phyloP scores from a whole-genome alignment of 2,113 vertebrate genomes.

The Aepyceros melampus region DNA sequence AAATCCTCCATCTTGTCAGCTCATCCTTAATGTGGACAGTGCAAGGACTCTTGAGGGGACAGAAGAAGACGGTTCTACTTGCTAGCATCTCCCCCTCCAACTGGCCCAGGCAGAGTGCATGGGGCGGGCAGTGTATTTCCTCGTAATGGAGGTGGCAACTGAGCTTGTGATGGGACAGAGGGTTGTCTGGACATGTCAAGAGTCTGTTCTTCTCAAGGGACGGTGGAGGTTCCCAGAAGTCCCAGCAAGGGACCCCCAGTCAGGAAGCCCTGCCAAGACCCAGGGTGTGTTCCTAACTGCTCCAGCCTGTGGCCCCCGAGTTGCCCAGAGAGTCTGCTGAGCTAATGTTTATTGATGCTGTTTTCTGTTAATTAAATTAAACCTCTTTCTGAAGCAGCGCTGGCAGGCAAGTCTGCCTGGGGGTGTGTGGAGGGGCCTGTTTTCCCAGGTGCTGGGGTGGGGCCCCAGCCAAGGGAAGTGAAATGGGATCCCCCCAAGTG shows the following conservation, averaged over 20 bases:
- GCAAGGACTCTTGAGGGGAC: rapidly evolving
- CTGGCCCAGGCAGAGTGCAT: rapidly evolving
- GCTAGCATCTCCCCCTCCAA: rapidly evolving
- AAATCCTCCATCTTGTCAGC: rapidly evolving
- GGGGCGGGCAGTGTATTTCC: rapidly evolving
- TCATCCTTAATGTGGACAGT: rapidly evolving
- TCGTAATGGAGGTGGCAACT: rapidly evolving
- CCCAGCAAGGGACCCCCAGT: neutral
- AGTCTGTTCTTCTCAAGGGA: neutral
- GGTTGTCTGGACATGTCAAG: too few species aligned
- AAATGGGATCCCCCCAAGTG: neutral
- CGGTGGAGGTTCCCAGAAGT: neutral
- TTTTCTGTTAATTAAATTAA: slow-evolving; percentile 57
- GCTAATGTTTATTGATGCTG: slow-evolving; percentile 3
- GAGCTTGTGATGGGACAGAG: too few species aligned
- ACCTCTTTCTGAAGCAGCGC: neutral
- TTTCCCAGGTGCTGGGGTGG: slow-evolving; percentile 66
- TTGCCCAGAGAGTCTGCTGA: neutral
- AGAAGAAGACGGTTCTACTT: rapidly evolving
- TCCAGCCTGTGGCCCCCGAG: neutral
- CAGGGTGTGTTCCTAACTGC: neutral
- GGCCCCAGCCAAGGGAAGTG: slow-evolving; percentile 17
- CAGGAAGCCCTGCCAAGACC: neutral
- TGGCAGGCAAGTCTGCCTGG: neutral
- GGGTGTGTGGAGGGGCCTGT: neutral